Base-by-base conservation (phyloP, 30 jellyfish, hydroid and myxozoan genomes). In the Hydractinia symbiolongicarpus region DNA sequence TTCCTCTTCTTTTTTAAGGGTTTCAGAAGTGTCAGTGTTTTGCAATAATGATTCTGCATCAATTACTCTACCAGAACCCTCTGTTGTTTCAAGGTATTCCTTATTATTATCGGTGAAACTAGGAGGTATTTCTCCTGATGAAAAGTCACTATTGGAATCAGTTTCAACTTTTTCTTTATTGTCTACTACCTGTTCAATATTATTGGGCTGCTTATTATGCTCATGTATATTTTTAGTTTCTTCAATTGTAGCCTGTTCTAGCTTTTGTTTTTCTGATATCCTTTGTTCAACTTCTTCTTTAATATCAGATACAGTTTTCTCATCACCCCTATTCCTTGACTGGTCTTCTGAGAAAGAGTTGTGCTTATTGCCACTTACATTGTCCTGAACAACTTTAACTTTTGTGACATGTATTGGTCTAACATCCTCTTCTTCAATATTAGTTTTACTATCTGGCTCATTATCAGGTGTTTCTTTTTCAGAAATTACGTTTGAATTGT, bases 361-460 rank as follows among this genome's bases (percentile, higher is more conserved):
- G 74, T 50, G 76, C 76, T 75, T 75, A 55, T 75, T 50, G 19
- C 83, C 83, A 55, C 77, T 75, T 5, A 75, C 76, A 55, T 75
- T 75, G 9, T 75, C 83, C 17, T 21, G 44, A 17, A 75, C 80
- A 75, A 75, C 83, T 50, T 75, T 75, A 40, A 75, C 76, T 15
- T n/a, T 55, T 50, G 19, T 75, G 19, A 64, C 16, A 64, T 64
- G 74, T 13, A 64, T 51, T 7, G 74, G 74, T 51, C 40, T 64
- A n/a, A n/a, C 74, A 64, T n/a, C 7, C 4, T 51, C 2, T n/a
- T 64, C 74, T 64, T 64, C 17, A 7, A 13, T 64, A 51, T 64
- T 13, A 64, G 74, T 6, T 44, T 64, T 64, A 13, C 74, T 4
- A 6, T 13, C 40, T 51, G 9, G 52, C 8, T 64, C 74, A 64